Base-by-base conservation (phyloP, 2,888 invertebrate genomes). In the Epirrhoe alternata region DNA sequence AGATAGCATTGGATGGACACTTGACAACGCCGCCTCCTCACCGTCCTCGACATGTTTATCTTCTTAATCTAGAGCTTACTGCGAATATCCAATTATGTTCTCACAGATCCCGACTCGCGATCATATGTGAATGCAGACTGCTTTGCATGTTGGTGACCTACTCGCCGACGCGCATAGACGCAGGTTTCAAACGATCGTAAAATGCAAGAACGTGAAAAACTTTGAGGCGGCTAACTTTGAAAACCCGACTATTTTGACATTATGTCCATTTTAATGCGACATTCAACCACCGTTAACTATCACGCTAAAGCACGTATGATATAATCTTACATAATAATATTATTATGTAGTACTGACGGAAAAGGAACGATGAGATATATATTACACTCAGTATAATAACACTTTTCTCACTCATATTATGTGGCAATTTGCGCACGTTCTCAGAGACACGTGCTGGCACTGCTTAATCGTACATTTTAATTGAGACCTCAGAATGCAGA, bases 1-100 rank as follows among this genome's bases (percentile, higher is more conserved):
- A 82, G 90, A 92, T 92, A 89, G 86, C 85, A 82, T 77, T 83
- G 80, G 88, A 88, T 82, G 86, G 86, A 87, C 87, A 86, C 83
- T 83, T 86, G 88, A 88, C 87, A 86, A 85, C 82, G 74, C 83
- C 83, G 83, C 83, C 82, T 80, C 77, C 78, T 73, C 80, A 73
- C 74, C 79, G 78, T 81, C 82, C 80, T 82, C 81, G 77, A 80
- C 81, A 76, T 74, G 75, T 81, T 82, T 84, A 81, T 85, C 84
- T 80, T 84, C 81, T 79, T 77, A 79, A 89, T 86, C 86, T 77
- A 78, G 71, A 77, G 79, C 80, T 84, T 82, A 83, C 85, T 74
- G 83, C 84, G 87, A 88, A 88, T 86, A 84, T 85, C 85, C 84
- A 88, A 89, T 88, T 89, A 87, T 86, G 80, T 80, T 82, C 81